Evolutionary conservation across 2,797 vertebrate genomes (phyloP).

Genomic region (Centroberyx gerrardi): DNA sequence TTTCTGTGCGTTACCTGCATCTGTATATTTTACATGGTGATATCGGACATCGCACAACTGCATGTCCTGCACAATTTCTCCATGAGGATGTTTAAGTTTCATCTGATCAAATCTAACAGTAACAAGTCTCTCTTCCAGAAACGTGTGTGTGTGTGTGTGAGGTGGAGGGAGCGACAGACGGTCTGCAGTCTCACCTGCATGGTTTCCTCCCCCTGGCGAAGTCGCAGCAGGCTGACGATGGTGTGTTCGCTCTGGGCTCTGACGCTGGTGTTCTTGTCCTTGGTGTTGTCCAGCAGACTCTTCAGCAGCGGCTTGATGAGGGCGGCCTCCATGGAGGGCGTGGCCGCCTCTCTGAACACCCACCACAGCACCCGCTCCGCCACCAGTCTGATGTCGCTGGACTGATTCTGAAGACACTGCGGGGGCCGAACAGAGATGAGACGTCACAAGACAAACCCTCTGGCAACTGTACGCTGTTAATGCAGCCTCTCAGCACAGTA

Average conservation of each 20-base stretch:
- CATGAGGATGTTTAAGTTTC: too few species aligned
- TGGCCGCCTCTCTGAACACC: slow-evolving; percentile 90
- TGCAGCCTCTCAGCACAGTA: not conserved
- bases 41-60: too few species aligned
- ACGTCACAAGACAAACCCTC: not conserved
- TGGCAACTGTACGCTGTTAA: not conserved
- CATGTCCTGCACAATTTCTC: too few species aligned
- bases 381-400: slow-evolving; percentile 96
- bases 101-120: too few species aligned
- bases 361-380: slow-evolving; percentile 98
- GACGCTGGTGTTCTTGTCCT: slow-evolving; percentile 98
- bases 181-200: slow-evolving; percentile 83
- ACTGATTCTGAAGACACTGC: slow-evolving; percentile 94
- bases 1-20: not conserved
- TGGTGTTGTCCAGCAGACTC: slow-evolving; percentile 97
- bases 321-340: slow-evolving; percentile 88
- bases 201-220: slow-evolving; percentile 91
- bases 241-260: slow-evolving; percentile 97
- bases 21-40: not conserved
- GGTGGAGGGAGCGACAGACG: too few species aligned
- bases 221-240: slow-evolving; percentile 93
- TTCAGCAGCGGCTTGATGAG: slow-evolving; percentile 95
- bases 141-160: too few species aligned
- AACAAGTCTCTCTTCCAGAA: too few species aligned
- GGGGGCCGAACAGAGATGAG: slow-evolving; percentile 13